These are phyloP conservation scores for Alethe castanea DNA, from an alignment of 2,113 vertebrate species.

Conservation along the genomic window DNA sequence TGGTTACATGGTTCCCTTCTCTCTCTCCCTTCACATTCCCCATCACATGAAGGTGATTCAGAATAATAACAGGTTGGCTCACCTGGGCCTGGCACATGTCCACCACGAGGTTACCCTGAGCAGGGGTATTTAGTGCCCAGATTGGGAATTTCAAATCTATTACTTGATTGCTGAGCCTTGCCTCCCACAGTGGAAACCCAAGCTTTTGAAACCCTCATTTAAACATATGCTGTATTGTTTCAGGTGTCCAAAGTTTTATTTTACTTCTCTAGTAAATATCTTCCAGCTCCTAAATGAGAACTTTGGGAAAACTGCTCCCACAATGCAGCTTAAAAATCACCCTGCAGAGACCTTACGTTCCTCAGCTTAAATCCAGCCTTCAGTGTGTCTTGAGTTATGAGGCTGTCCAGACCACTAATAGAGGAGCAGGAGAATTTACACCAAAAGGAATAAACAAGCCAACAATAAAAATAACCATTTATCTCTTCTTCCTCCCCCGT, in stretches of 20 bases:
- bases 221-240: conserved; percentile 32
- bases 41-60: neutral
- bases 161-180: neutral
- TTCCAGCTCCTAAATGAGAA: conserved; percentile 11
- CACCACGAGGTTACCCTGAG: neutral
- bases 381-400: conserved; percentile 58
- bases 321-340: conserved; percentile 28
- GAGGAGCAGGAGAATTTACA: conserved; percentile 47
- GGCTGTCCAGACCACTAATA: conserved; percentile 49
- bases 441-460: conserved; percentile 57
- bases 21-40: neutral
- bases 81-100: neutral
- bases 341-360: conserved; percentile 25
- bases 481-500: conserved; percentile 42
- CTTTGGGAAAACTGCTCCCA: conserved; percentile 28
- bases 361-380: conserved; percentile 38
- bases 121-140: neutral
- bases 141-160: neutral
- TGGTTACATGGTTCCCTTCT: neutral
- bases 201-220: neutral
- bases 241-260: conserved; percentile 49
- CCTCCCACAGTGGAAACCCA: neutral
- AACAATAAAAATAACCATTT: conserved; percentile 63
- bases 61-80: neutral
- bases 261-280: conserved; percentile 44